These are phyloP conservation scores for Enteromius viviparus DNA, from an alignment of 2,797 vertebrate species.

Conservation along the genomic window DNA sequence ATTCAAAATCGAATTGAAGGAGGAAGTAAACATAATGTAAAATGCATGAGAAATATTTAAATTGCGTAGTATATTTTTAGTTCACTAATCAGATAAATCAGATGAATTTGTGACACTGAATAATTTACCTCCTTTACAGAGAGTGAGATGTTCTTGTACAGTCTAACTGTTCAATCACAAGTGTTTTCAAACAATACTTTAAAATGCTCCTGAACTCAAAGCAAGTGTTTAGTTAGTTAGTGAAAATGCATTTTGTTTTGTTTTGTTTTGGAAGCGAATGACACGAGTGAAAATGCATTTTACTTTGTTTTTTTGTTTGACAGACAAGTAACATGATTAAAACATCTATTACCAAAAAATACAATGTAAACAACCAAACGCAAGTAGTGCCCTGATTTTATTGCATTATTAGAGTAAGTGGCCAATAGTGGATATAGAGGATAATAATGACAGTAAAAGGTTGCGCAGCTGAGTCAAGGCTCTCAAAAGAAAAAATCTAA, in stretches of 20 bases:
- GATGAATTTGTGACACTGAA: not conserved
- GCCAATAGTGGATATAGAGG: too few species aligned
- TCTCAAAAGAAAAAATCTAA: too few species aligned
- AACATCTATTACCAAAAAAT: too few species aligned
- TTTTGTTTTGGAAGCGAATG: not conserved
- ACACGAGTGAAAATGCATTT: too few species aligned
- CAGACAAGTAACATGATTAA: too few species aligned
- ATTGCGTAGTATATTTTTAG: not conserved
- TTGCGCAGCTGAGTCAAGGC: too few species aligned
- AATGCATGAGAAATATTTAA: not conserved
- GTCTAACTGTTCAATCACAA: not conserved
- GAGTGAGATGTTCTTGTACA: not conserved
- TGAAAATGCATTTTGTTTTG: not conserved
- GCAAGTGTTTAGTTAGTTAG: not conserved
- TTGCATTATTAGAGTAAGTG: too few species aligned
- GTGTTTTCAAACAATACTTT: too few species aligned
- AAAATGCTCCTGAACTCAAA: not conserved
- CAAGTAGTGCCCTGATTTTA: too few species aligned
- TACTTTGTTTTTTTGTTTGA: too few species aligned
- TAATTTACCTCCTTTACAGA: not conserved
- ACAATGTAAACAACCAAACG: too few species aligned
- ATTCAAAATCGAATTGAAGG: conserved; percentile 10
- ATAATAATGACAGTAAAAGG: too few species aligned
- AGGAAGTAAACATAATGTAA: not conserved
- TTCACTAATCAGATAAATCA: not conserved